Evolutionary conservation across 2,113 vertebrate genomes (phyloP).

Genomic region (Tiliqua scincoides): DNA sequence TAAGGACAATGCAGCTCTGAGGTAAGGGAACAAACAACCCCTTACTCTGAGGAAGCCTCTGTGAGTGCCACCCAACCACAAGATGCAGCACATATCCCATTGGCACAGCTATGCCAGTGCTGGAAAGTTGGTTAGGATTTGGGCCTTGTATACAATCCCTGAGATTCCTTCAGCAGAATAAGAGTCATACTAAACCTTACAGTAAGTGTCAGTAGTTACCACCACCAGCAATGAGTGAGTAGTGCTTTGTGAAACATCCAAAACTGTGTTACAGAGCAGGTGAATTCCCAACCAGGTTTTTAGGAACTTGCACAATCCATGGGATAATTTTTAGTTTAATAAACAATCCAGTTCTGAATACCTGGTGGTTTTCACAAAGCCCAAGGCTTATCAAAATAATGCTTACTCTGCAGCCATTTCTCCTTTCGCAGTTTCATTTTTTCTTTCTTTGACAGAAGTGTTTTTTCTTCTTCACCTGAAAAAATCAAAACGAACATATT

Average conservation of each 20-base stretch:
- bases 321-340: background rate
- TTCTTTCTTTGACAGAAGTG: slow-evolving; percentile 86
- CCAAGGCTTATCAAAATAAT: background rate
- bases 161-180: background rate
- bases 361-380: background rate
- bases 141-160: background rate
- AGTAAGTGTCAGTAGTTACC: too few species aligned
- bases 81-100: too few species aligned
- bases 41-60: too few species aligned
- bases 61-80: too few species aligned
- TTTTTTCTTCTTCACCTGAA: slow-evolving; percentile 77
- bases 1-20: too few species aligned
- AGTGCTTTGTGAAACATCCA: background rate
- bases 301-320: background rate
- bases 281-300: background rate
- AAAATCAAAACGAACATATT: background rate
- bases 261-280: background rate
- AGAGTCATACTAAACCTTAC: background rate
- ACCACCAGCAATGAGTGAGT: background rate
- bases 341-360: background rate
- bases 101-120: too few species aligned
- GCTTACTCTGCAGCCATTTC: slow-evolving; percentile 91
- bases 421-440: slow-evolving; percentile 90
- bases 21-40: too few species aligned
- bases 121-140: too few species aligned